A percentile compares a stretch with the other conserved stretches of the same genome.
Conservation (phyloP, 2,113 vertebrate genomes). For the Sphyrna mokarran region DNA sequence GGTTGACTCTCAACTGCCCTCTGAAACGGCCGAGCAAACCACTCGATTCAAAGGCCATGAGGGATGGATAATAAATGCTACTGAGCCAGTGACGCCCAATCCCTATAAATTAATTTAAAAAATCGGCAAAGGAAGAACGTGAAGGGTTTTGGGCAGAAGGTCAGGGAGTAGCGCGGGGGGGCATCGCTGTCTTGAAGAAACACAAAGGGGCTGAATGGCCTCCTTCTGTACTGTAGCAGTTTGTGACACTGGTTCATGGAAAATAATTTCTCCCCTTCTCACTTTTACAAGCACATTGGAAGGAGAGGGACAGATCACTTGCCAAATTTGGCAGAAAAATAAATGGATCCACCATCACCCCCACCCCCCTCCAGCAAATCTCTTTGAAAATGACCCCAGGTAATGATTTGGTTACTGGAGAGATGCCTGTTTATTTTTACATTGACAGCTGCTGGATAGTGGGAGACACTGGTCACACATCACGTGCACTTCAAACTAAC, state of each 20-base stretch:
- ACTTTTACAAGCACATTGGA: background rate
- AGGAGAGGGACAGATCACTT: background rate
- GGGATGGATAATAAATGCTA: too few species aligned
- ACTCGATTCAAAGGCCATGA: too few species aligned
- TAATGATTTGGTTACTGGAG: background rate
- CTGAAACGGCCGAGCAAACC: too few species aligned
- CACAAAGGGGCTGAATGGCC: background rate
- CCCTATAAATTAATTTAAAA: too few species aligned
- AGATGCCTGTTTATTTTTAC: conserved; percentile 4
- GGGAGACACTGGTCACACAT: background rate
- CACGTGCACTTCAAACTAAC: background rate
- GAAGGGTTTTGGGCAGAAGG: background rate
- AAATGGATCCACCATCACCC: background rate
- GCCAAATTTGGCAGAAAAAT: background rate
- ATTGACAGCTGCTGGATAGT: background rate
- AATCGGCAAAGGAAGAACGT: background rate
- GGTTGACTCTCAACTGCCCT: too few species aligned
- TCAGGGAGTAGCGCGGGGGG: background rate
- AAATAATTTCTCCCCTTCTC: background rate
- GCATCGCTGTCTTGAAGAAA: background rate
- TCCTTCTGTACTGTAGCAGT: background rate
- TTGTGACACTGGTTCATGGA: background rate
- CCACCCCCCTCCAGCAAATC: background rate
- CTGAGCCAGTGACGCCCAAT: too few species aligned
- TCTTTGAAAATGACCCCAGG: background rate